A percentile compares a stretch with the other conserved stretches of the same genome.
phyloP scores from a whole-genome alignment of 2,797 vertebrate species.

The Chiroxiphia lanceolata region DNA sequence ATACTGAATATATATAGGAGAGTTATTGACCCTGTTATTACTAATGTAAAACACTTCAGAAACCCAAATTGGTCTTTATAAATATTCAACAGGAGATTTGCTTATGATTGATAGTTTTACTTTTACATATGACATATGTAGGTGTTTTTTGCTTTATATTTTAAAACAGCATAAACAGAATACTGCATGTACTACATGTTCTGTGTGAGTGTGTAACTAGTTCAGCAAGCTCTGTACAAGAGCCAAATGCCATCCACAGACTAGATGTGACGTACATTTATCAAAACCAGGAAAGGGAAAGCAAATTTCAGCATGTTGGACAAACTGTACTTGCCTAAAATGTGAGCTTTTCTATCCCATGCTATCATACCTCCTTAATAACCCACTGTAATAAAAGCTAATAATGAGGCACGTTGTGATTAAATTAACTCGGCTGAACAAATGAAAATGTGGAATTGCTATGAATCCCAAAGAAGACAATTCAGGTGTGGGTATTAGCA shows the following conservation, averaged over 20 bases:
- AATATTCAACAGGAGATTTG: conserved; percentile 2
- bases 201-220: not conserved
- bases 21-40: conserved; percentile 12
- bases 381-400: not conserved
- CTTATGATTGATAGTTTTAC: not conserved
- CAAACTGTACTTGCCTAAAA: not conserved
- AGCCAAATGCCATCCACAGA: not conserved
- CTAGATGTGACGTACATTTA: not conserved
- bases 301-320: not conserved
- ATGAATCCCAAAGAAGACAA: not conserved
- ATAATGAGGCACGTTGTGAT: not conserved
- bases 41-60: not conserved
- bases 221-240: not conserved
- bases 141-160: conserved; percentile 7
- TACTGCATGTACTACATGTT: not conserved
- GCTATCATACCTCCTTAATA: not conserved
- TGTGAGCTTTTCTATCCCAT: not conserved
- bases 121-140: not conserved
- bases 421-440: not conserved
- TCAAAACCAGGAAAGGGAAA: not conserved
- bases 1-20: not conserved
- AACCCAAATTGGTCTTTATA: not conserved
- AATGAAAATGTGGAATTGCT: not conserved
- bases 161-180: not conserved
- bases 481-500: not conserved